A percentile compares a stretch with the other conserved stretches of the same genome.
These are phyloP conservation scores for Nomada lathburiana DNA, from an alignment of 2,888 invertebrate species.

Conservation along the genomic window DNA sequence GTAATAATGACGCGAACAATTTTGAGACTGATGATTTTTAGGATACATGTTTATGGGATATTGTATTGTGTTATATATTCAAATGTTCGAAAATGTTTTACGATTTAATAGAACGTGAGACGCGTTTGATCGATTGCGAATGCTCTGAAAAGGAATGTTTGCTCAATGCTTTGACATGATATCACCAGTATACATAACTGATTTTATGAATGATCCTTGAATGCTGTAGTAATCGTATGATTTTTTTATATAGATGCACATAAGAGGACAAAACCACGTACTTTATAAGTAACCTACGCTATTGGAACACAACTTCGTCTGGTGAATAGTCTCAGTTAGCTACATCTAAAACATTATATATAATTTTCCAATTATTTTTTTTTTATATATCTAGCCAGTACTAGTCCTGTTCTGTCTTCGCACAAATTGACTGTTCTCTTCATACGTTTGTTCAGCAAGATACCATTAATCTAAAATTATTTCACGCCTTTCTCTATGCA, in stretches of 20 bases:
- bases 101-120: constrained; percentile 14
- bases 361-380: constrained; percentile 30
- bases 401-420: constrained; percentile 15
- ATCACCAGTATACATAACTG: not conserved
- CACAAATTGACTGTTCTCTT: constrained; percentile 28
- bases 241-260: constrained; percentile 45
- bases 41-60: not conserved
- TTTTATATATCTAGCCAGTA: constrained; percentile 18
- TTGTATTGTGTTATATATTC: not conserved
- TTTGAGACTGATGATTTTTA: not conserved
- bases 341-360: constrained; percentile 69
- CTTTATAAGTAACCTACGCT: constrained; percentile 75
- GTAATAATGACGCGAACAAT: constrained; percentile 3
- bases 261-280: constrained; percentile 64
- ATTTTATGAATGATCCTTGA: constrained; percentile 24
- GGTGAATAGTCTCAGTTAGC: constrained; percentile 81
- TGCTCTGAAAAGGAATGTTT: constrained; percentile 45
- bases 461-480: constrained; percentile 22
- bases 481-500: constrained; percentile 11
- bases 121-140: constrained; percentile 3
- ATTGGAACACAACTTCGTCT: constrained; percentile 81
- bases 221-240: constrained; percentile 27
- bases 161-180: constrained; percentile 5
- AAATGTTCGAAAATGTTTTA: not conserved
- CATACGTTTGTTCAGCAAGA: constrained; percentile 7